phyloP scores from a whole-genome alignment of 2,797 vertebrate species.

The Odontamblyopus rebecca region DNA sequence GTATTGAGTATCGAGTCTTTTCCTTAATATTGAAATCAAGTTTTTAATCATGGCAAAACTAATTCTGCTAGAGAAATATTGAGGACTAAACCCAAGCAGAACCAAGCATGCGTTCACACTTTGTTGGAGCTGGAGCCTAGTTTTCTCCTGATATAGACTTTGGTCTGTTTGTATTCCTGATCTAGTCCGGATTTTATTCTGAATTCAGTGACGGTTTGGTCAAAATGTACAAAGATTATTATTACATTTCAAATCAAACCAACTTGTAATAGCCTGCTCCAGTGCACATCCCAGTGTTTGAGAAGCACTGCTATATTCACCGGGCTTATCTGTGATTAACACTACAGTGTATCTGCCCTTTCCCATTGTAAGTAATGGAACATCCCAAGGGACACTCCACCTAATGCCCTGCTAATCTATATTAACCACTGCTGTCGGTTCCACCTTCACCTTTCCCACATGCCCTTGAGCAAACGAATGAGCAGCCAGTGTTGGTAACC shows the following conservation, averaged over 20 bases:
- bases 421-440: conserved; percentile 17
- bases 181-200: background rate
- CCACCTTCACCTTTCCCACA: background rate
- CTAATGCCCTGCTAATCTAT: conserved; percentile 15
- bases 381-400: background rate
- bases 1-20: too few relatives aligned
- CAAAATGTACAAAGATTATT: too few relatives aligned
- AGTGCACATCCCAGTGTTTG: background rate
- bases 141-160: background rate
- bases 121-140: too few relatives aligned
- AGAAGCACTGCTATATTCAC: background rate
- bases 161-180: background rate
- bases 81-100: background rate
- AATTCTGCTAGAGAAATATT: background rate
- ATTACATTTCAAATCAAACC: background rate
- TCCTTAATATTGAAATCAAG: too few relatives aligned
- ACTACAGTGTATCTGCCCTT: conserved; percentile 12
- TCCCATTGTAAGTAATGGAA: conserved; percentile 11
- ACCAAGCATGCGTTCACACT: too few relatives aligned
- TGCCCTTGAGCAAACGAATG: conserved; percentile 4
- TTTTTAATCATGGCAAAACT: background rate
- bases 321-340: conserved; percentile 18
- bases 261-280: background rate
- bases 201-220: background rate
- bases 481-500: conserved; percentile 2